These are phyloP conservation scores for Phylloscopus trochiloides DNA, from an alignment of 2,113 vertebrate genomes.

Conservation along the genomic window DNA sequence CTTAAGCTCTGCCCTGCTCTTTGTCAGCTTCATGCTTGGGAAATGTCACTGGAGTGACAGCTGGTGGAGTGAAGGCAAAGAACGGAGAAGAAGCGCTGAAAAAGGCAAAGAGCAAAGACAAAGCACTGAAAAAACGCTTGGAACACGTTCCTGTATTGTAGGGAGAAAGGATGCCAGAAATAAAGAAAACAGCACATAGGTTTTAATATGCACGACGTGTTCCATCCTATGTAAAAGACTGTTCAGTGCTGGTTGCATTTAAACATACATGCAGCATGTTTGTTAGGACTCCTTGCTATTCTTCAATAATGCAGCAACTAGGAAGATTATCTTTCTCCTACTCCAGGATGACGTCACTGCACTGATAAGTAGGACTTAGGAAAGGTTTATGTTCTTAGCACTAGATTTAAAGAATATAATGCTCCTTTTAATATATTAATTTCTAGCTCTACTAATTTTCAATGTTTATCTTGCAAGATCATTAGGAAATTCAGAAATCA, in stretches of 20 bases:
- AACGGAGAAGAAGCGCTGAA: neutral
- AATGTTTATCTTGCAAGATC: constrained; percentile 25
- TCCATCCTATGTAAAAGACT: neutral
- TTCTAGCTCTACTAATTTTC: constrained; percentile 35
- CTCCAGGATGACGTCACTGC: constrained; percentile 44
- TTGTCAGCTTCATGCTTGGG: constrained; percentile 11
- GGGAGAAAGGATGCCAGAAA: neutral
- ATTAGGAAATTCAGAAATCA: constrained; percentile 42
- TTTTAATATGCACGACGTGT: neutral
- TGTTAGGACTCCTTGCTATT: constrained; percentile 17
- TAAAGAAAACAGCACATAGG: neutral
- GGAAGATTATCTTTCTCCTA: constrained; percentile 52
- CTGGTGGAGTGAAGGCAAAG: neutral
- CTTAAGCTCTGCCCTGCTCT: neutral
- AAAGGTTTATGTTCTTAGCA: constrained; percentile 64
- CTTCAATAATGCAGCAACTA: neutral
- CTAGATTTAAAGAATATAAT: constrained; percentile 54
- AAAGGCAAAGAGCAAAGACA: neutral
- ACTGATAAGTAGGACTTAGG: constrained; percentile 39
- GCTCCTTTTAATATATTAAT: constrained; percentile 27
- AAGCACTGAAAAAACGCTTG: neutral
- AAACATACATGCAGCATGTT: neutral
- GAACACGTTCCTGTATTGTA: neutral
- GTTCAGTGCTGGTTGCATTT: neutral
- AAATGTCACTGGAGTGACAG: constrained; percentile 29